Evolutionary conservation across 2,113 vertebrate genomes (phyloP), one percentile per base, ranked within the genome.

Genomic region (Otis tarda): DNA sequence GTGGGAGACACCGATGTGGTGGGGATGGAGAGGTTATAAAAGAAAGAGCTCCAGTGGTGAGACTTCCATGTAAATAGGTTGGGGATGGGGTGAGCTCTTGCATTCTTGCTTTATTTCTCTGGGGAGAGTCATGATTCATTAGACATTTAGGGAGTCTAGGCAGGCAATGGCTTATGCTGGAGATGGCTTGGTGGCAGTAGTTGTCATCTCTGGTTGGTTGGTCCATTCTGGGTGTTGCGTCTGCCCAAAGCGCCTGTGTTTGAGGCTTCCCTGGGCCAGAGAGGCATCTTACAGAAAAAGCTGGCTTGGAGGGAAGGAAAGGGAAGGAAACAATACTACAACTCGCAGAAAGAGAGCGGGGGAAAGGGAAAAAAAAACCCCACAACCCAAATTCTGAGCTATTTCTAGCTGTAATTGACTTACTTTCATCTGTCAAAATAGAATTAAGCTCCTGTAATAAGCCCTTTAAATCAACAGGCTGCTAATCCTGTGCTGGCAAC

Each of bases 341-440:
- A 43, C 11, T 82, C 77, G 50, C 17, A 64, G 74, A 50, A 87
- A 60, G 43, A 19, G 53, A 52, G 52, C 53, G 55, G 43, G 33
- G 14, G 37, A 53, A 56, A 12, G 3, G 22, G 28, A 31, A 56
- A 63, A 27, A 28, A 21, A 52, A 68, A 80, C 59, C 25, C 31
- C 65, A 86, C 43, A 91, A 87, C 78, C 80, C 78, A 76, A 86
- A 71, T 93, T 88, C 79, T 17, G 88, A 93, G 78, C 88, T 97
- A 94, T 97, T 98, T 97, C 95, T 94, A 96, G 96, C 82, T 94
- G 39, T 98, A 98, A 98, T 92, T 97, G 96, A 96, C 96, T 98
- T 96, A 95, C 95, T 98, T 98, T 97, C 87, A 94, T 97, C 91
- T 97, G 97, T 97, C 98, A 98, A 98, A 98, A 98, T 97, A 97